Percentiles rank a stretch among this genome's conserved stretches.
phyloP scores from a whole-genome alignment of 1,140 invertebrate genomes.

The Drosophila saltans region DNA sequence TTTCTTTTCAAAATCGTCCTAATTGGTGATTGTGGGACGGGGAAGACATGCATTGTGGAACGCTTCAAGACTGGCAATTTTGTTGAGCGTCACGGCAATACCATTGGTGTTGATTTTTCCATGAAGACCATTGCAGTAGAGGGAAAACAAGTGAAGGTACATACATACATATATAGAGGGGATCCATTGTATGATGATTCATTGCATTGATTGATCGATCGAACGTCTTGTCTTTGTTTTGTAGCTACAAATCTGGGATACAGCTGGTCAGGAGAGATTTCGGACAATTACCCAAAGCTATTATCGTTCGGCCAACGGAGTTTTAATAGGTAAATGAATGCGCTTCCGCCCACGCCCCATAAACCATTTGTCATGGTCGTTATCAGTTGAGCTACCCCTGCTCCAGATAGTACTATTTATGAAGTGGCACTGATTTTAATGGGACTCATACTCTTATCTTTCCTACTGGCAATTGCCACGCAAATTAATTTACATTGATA shows the following conservation, averaged over 20 bases:
- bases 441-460: slow-evolving; percentile 37
- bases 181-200: not conserved
- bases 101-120: slow-evolving; percentile 98
- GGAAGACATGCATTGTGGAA: slow-evolving; percentile 94
- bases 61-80: slow-evolving; percentile 96
- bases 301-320: slow-evolving; percentile 95
- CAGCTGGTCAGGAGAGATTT: slow-evolving; percentile 96
- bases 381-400: slow-evolving; percentile 39
- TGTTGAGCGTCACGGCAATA: slow-evolving; percentile 95
- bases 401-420: slow-evolving; percentile 50
- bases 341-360: slow-evolving; percentile 36
- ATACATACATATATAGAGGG: not conserved
- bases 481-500: slow-evolving; percentile 14
- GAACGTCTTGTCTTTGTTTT: not conserved
- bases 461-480: slow-evolving; percentile 17
- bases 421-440: slow-evolving; percentile 58
- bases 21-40: slow-evolving; percentile 91
- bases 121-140: slow-evolving; percentile 97
- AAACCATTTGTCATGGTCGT: slow-evolving; percentile 47
- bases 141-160: slow-evolving; percentile 96
- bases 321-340: slow-evolving; percentile 89
- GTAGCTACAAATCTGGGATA: slow-evolving; percentile 94
- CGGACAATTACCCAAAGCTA: slow-evolving; percentile 97
- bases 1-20: slow-evolving; percentile 91
- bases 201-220: not conserved